Evolutionary conservation across 2,888 invertebrate genomes (phyloP), one percentile per base, ranked within the genome.

Genomic region (Mythimna ferrago): DNA sequence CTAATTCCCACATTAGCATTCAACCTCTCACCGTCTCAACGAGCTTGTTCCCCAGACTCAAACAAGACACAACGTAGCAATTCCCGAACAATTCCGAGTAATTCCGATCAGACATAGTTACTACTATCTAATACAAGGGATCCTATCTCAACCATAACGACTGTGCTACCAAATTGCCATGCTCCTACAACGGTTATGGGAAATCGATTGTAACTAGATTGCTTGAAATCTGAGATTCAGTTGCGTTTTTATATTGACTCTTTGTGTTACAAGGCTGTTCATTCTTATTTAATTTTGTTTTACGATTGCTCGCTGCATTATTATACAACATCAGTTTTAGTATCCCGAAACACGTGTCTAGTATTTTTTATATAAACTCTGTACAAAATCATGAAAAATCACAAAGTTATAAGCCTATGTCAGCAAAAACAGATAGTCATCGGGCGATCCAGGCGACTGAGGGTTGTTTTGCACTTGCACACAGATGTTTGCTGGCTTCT

Each of bases 131-230:
- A 38, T 64, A 79, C 63, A 66, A 73, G 56, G 68, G 66, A 51
- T 61, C 70, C 73, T 84, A 81, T 81, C 66, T 78, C 41, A 63
- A 76, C 85, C 71, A 71, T 62, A 72, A 65, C 53, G 71, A 58
- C 32, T 35, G n/a, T 11, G 60, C 32, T 70, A 58, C 26, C 57
- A 69, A 71, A 83, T 77, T 70, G 70, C 60, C 41, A 62, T 69
- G 57, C 48, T 71, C 62, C 68, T 70, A 74, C 51, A 38, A 63
- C 53, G 78, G 62, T 80, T 81, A 80, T 76, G 62, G 66, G 26
- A 74, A 80, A 74, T 67, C 86, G 84, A 83, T 85, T 44, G 11
- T 32, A 66, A 56, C 60, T 76, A 64, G 76, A 70, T 76, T 58
- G 72, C 10, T 54, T 56, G 65, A 61, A 58, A 62, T 82, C 56